Conservation (phyloP, 30 jellyfish, hydroid and myxozoan genomes). For the Pelagia noctiluca region DNA sequence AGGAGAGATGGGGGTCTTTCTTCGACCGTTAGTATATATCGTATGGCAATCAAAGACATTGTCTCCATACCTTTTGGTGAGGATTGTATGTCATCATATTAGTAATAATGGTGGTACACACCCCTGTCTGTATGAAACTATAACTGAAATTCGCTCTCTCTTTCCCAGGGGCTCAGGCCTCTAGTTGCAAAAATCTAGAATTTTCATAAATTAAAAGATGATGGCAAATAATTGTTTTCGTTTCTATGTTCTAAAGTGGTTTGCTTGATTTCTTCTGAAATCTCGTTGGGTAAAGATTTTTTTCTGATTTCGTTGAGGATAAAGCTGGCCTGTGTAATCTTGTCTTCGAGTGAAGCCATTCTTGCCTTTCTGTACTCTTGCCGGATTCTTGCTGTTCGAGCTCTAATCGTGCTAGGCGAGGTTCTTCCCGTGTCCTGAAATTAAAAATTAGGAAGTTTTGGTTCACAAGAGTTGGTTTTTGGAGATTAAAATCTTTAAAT, state of each 20-base stretch:
- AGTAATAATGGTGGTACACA: too few species aligned
- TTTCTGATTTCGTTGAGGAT: conserved; percentile 34
- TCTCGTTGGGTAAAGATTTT: conserved; percentile 32
- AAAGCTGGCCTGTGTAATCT: conserved; percentile 59
- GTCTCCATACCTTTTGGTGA: too few species aligned
- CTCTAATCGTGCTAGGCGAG: conserved; percentile 61
- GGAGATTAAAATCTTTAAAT: too few species aligned
- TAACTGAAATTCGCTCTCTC: too few species aligned
- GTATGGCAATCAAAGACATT: too few species aligned
- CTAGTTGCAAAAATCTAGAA: too few species aligned
- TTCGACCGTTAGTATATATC: too few species aligned
- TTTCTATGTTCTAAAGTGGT: background rate
- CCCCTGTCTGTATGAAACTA: too few species aligned
- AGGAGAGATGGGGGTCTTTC: too few species aligned
- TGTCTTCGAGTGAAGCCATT: conserved; percentile 78
- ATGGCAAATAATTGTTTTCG: background rate
- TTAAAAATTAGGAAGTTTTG: background rate
- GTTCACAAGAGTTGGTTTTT: too few species aligned
- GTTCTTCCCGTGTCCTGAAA: conserved; percentile 9
- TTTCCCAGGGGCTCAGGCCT: too few species aligned
- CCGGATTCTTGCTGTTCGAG: conserved; percentile 72
- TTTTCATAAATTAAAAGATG: background rate
- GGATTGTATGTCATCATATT: too few species aligned
- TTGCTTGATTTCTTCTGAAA: conserved; percentile 38
- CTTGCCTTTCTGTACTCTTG: conserved; percentile 75